Base-by-base conservation (phyloP, 92 coral and sea anemone genomes). In the Porites evermanni region DNA sequence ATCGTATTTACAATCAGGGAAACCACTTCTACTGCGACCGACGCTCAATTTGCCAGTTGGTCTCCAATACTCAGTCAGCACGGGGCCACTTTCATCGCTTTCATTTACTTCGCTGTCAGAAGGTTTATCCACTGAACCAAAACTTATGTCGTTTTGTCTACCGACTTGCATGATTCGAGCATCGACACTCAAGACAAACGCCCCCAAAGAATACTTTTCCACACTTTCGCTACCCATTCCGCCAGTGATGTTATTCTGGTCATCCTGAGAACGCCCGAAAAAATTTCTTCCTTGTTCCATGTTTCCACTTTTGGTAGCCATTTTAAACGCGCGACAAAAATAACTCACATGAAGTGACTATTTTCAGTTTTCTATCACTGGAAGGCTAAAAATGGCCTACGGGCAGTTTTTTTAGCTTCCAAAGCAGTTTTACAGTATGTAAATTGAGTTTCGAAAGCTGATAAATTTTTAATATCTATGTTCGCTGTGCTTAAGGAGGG, bases 11-110 rank as follows among this genome's bases (percentile, higher is more conserved):
- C 44, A 20, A 54, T 82, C 79, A 24, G 86, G 86, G 24, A 82
- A 82, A 18, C 75, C 63, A 11, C 23, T 51, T 54, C 86, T 68
- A 7, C 78, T 71, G 13, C 86, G 75, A 59, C 86, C 86, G 21
- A 79, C 73, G 2, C 19, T 52, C 61, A 79, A 7, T 1, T 8
- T 18, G 11, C 63, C 83, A 20, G 8, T 0, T 29, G 83, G 83
- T 12, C 5, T 79, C 83, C 74, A 66, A 64, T n/a, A 72, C 3
- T 64, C 71, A 6, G 44, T 64, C 53, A 79, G 52, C 3, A 79
- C 83, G 17, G 83, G 83, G 11, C 38, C 21, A 58, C 63, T 59
- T 64, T 79, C 12, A 19, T 64, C 44, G 8, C 14, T 16, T 6
- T 47, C 20, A 10, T 29, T 12, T 60, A 5, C 23, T 14, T 10